Evolutionary conservation across 1,140 invertebrate species (phyloP), one percentile per base, ranked within the genome.

Genomic region (Doryteuthis pealeii): DNA sequence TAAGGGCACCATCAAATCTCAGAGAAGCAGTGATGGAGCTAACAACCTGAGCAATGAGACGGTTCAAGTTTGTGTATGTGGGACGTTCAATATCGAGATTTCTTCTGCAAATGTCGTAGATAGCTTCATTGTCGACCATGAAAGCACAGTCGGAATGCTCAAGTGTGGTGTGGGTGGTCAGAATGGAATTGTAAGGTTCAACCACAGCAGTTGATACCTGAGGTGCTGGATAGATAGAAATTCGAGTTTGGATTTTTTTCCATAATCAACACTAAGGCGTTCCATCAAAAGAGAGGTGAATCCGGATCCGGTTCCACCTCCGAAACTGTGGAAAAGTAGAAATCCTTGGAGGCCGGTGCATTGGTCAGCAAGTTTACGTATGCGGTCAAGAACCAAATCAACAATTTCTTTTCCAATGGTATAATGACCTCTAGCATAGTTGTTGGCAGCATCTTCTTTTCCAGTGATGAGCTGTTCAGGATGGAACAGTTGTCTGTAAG

Each of bases 41-140:
- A 10, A 91, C 88, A 43, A 90, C 83, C 81, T 89, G 84, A 76
- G 79, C 79, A 71, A 86, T 82, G 14, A 86, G 75, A 67, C 83
- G 70, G 58, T 84, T 84, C 62, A 84, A 70, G 72, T 84, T 84
- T 22, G 75, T 77, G 77, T 83, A 84, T 0, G 78, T 69, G 12
- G 83, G 83, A 79, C 32, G 1, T 2, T 68, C 28, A 68, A 68
- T 68, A 35, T 31, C 66, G 18, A 68, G 32, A 68, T 68, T 82
- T 62, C 93, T 90, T 67, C 93, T 90, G 88, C 94, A 96, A 85
- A 96, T 96, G 84, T 96, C 94, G 79, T 96, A 96, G 83, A 96
- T 96, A 76, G 93, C 94, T 86, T 95, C 94, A 84, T 92, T 94
- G 87, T 95, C 82, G 62, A 84, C 81, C 80, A 84, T 82, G 71